Conservation (phyloP, 2,113 vertebrate species). For the Etheostoma cragini region DNA sequence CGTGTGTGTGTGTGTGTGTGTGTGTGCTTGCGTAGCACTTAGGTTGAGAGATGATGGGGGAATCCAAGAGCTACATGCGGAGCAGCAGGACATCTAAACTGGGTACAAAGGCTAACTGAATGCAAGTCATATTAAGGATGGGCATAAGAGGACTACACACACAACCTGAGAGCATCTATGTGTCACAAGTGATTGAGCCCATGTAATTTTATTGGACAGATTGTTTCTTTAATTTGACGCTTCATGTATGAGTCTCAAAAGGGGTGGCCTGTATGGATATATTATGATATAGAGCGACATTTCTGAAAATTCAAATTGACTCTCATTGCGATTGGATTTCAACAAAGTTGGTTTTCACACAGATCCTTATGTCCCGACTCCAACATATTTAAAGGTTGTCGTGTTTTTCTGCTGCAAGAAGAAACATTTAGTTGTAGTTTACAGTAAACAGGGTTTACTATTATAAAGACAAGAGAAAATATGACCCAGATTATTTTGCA, state of each 20-base stretch:
- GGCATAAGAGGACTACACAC: slow-evolving; percentile 16
- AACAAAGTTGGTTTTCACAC: background rate
- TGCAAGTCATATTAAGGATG: slow-evolving; percentile 30
- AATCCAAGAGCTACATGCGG: slow-evolving; percentile 26
- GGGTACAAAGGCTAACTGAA: slow-evolving; percentile 52
- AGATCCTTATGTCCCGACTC: no score
- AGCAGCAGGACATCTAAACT: slow-evolving; percentile 21
- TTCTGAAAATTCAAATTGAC: background rate
- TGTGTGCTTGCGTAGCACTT: background rate
- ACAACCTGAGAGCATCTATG: background rate
- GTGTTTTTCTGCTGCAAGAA: background rate
- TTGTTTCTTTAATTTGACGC: background rate
- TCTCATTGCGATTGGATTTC: background rate
- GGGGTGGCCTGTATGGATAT: background rate
- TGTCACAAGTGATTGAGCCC: background rate
- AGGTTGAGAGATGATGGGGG: slow-evolving; percentile 17
- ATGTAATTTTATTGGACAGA: background rate
- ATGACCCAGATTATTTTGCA: background rate
- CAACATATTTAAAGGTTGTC: background rate
- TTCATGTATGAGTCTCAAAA: background rate
- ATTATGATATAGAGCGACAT: background rate
- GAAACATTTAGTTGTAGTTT: background rate
- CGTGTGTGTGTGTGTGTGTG: background rate
- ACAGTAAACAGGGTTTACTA: background rate
- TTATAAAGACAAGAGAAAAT: background rate